Evolutionary conservation across 2,888 invertebrate species (phyloP).

Genomic region (Zele albiditarsus): DNA sequence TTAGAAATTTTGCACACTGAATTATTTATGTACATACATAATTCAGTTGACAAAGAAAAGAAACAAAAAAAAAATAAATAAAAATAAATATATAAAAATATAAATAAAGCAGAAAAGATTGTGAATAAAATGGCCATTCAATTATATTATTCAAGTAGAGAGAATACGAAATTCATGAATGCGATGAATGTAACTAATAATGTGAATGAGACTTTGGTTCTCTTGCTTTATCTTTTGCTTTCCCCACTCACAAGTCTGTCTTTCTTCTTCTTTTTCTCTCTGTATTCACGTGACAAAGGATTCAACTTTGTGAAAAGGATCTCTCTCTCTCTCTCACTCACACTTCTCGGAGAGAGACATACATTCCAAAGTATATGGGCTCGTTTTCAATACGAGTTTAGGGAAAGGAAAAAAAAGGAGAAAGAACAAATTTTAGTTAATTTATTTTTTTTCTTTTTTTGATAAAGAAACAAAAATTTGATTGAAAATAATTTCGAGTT

Average conservation of each 20-base stretch:
- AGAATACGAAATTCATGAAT: constrained; percentile 26
- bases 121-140: constrained; percentile 16
- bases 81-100: not conserved
- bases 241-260: too few species aligned
- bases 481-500: too few species aligned
- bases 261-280: not conserved
- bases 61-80: constrained; percentile 14
- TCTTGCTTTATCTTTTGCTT: not conserved
- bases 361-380: constrained; percentile 2
- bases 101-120: not conserved
- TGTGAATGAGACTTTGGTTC: constrained; percentile 21
- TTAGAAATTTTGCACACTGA: too few species aligned
- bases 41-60: constrained; percentile 16
- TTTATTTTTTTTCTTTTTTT: not conserved
- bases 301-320: constrained; percentile 14
- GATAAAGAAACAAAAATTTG: not conserved
- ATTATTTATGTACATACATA: not conserved
- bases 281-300: constrained; percentile 11
- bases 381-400: constrained; percentile 10
- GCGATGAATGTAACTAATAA: constrained; percentile 23
- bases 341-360: too few species aligned
- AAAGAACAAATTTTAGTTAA: not conserved
- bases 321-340: too few species aligned
- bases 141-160: constrained; percentile 5
- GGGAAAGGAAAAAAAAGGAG: constrained; percentile 8